Percentiles rank a stretch among this genome's conserved stretches.
phyloP scores from a whole-genome alignment of 2,113 vertebrate species.

The Hyla sarda region DNA sequence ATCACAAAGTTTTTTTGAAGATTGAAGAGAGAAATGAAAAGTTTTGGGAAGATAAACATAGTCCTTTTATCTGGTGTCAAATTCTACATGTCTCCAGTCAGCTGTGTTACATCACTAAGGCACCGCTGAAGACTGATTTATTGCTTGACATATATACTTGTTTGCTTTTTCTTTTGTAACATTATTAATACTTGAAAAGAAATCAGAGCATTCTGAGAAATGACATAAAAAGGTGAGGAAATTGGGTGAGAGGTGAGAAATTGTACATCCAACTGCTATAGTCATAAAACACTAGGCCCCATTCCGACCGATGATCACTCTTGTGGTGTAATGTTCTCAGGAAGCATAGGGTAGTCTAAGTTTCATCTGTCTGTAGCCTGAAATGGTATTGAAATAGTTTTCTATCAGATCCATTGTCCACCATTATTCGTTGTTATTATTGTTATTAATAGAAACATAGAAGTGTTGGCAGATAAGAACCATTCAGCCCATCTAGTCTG shows the following conservation, averaged over 20 bases:
- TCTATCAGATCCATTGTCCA: not conserved
- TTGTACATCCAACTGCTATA: not conserved
- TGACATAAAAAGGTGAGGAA: not conserved
- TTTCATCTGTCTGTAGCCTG: not conserved
- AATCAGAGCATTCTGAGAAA: not conserved
- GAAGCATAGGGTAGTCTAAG: not conserved
- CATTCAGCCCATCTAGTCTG: no score
- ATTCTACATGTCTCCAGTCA: not conserved
- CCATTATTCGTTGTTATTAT: not conserved
- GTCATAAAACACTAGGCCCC: not conserved
- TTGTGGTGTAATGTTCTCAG: not conserved
- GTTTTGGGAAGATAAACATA: not conserved
- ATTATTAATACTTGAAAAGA: not conserved
- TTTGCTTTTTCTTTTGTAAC: not conserved
- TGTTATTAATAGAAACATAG: no score
- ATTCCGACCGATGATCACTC: not conserved
- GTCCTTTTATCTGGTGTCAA: conserved; percentile 5
- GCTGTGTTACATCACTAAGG: not conserved
- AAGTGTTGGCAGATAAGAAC: no score
- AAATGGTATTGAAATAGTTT: not conserved
- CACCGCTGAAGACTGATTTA: not conserved
- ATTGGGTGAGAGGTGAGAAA: not conserved
- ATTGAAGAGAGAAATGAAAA: conserved; percentile 1
- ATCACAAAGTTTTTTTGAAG: not conserved
- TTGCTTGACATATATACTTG: not conserved